Base-by-base conservation (phyloP, 2,113 vertebrate genomes). In the Sander vitreus region DNA sequence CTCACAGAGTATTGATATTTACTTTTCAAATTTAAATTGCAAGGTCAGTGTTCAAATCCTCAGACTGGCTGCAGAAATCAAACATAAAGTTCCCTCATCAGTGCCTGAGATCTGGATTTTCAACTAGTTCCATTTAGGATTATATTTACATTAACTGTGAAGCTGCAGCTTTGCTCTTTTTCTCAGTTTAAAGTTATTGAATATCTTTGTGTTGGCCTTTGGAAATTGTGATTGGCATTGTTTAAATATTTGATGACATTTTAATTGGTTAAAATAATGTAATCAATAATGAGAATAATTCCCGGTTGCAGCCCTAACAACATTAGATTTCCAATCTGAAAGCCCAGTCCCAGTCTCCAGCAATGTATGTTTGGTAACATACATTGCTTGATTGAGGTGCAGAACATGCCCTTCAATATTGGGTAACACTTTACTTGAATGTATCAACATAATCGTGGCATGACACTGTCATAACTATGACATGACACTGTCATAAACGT, bases 21-120 rank as follows among this genome's bases (percentile, higher is more conserved):
- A 63, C 58, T 23, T 48, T 39, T 79, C 21, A 63, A 47, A 64
- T 68, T 72, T 71, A 25, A 36, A 64, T 53, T 51, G 43, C 55
- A 76, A 76, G n/a, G 79, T 73, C 74, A 30, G 14, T 9, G 63
- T 63, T 84, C 1, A 21, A 73, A 27, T 65, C 53, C 27, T 72
- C 15, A 21, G 30, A 60, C 27, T n/a, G 13, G 15, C 14, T 9
- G 16, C 55, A 25, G 59, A 66, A 7, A 48, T 51, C 16, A 3
- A 43, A 16, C 47, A 51, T 30, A 11, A 77, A 54, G 51, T 33
- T 58, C 7, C 6, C 33, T 54, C 33, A 51, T 23, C 19, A 21
- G 43, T 21, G 25, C 23, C 11, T 27, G 3, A 23, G 27, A 27
- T 25, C n/a, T 55, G 48, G 15, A 72, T 14, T 10, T 5, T 9